Evolutionary conservation across 2,113 vertebrate genomes (phyloP).

Genomic region (Sebastes fasciatus): DNA sequence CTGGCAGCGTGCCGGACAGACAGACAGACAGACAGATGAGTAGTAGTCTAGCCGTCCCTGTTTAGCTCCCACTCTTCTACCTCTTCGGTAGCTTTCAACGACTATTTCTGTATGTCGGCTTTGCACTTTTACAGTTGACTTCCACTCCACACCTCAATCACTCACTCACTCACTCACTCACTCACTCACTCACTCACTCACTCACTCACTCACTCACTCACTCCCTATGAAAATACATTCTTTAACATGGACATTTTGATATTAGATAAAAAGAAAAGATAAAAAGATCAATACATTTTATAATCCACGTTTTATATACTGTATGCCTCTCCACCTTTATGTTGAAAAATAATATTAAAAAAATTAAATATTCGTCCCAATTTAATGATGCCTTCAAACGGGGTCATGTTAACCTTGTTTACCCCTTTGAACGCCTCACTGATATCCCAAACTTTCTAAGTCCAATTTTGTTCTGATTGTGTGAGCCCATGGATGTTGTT

Average conservation of each 20-base stretch:
- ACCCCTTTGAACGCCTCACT: not conserved
- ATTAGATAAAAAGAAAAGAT: not conserved
- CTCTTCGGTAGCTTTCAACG: slow-evolving; percentile 49
- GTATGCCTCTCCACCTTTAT: not conserved
- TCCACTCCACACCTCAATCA: slow-evolving; percentile 4
- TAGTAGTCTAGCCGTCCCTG: slow-evolving; percentile 52
- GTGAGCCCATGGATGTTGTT: not conserved
- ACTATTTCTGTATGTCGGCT: slow-evolving; percentile 68
- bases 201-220: not conserved
- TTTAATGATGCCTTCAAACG: not conserved
- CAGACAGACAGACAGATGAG: slow-evolving; percentile 42
- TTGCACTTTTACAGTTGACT: slow-evolving; percentile 59
- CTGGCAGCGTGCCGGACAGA: slow-evolving; percentile 49
- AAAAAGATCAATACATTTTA: not conserved
- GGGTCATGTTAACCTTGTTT: not conserved
- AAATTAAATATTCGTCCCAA: not conserved
- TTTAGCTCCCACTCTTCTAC: slow-evolving; percentile 61
- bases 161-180: not conserved
- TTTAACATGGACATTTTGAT: not conserved
- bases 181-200: slow-evolving; percentile 3
- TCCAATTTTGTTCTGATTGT: not conserved
- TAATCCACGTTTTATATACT: not conserved
- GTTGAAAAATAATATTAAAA: not conserved
- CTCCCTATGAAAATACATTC: not conserved
- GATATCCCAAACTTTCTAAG: not conserved